These are phyloP conservation scores for Thera britannica DNA, from an alignment of 2,888 invertebrate genomes.

Conservation along the genomic window DNA sequence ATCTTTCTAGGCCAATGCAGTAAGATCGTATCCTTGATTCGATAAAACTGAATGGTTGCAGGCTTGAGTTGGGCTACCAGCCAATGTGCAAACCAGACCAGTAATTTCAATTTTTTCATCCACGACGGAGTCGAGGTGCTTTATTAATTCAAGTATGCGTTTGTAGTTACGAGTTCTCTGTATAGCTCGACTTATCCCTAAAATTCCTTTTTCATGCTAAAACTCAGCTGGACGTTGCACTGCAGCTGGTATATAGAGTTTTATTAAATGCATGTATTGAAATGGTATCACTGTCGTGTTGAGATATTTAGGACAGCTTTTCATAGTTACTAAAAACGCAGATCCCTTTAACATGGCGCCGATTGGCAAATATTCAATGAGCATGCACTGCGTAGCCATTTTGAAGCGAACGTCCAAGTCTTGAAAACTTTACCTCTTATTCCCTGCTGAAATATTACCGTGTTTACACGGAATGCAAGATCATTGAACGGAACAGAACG, in stretches of 20 bases:
- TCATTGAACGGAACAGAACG: conserved; percentile 19
- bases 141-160: no score
- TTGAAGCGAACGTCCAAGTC: neutral
- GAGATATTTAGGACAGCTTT: neutral
- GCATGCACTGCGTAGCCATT: conserved; percentile 27
- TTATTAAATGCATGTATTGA: neutral
- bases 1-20: conserved; percentile 64
- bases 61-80: conserved; percentile 57
- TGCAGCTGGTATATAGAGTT: no score
- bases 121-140: no score
- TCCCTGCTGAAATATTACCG: conserved; percentile 30
- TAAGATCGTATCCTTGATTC: conserved; percentile 52
- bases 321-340: neutral
- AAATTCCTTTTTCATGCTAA: no score
- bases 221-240: no score
- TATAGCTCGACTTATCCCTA: neutral
- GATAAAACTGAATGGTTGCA: conserved; percentile 58
- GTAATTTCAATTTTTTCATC: conserved; percentile 42
- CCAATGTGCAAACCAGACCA: conserved; percentile 58
- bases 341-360: conserved; percentile 37
- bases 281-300: neutral
- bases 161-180: neutral
- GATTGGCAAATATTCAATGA: conserved; percentile 53
- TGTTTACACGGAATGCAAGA: conserved; percentile 14
- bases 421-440: conserved; percentile 44